Evolutionary conservation across 2,113 vertebrate species (phyloP), one percentile per base, ranked within the genome.

Genomic region (Noturus placidus): DNA sequence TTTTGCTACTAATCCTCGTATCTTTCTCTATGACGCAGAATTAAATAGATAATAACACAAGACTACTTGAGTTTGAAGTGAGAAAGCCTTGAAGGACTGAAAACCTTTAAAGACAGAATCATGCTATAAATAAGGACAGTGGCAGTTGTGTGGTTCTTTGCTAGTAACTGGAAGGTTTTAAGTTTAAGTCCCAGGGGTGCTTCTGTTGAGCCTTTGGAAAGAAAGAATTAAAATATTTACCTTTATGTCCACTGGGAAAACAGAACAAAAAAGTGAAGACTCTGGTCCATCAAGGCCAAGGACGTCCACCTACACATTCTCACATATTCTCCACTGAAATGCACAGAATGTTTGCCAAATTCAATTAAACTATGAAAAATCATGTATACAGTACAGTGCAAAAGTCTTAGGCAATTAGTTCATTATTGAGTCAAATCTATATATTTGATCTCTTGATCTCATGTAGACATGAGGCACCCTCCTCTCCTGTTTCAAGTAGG

Each of bases 281-380:
- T 61, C 57, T 54, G 25, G 27, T 52, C 82, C 54, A 57, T 86
- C 54, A 74, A 67, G 84, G 89, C 87, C 89, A 86, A 85, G 80
- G 84, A 86, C 74, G 30, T 46, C 78, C 65, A 56, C 72, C 61
- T 63, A 25, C 81, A 65, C 87, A 46, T 80, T 70, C 70, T 59
- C 87, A n/a, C 63, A 2, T 67, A 82, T 57, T 86, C 46, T 65
- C 61, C 76, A 88, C 57, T 67, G 67, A 87, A 69, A 87, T 74
- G 56, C 89, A 87, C 83, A 76, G 86, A 81, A 50, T 67, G 57
- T 84, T 65, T 83, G 78, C 70, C 35, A 20, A 74, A 69, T 69
- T 14, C 33, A 69, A 69, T 61, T 6, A 61, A 61, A 61, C 25
- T 25, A 9, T 61, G 59, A 61, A 8, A 9, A 6, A 59, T 59